Evolutionary conservation across 2,113 vertebrate species (phyloP), one percentile per base, ranked within the genome.

Genomic region (Sphaerodactylus townsendi): DNA sequence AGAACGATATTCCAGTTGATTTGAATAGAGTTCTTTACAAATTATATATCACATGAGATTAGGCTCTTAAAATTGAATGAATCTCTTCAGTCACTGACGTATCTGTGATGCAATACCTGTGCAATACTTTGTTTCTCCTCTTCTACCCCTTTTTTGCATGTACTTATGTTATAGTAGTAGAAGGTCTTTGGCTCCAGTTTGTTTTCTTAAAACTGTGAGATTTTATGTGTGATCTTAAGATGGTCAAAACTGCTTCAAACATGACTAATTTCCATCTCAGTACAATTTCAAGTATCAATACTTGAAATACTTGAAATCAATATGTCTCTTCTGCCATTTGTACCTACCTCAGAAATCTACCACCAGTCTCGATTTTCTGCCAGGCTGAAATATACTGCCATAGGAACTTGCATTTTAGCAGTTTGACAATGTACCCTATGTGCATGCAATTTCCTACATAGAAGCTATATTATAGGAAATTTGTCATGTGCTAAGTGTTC

Each of bases 1-100:
- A n/a, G n/a, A n/a, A n/a, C n/a, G n/a, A n/a, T n/a, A n/a, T n/a
- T n/a, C 78, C 89, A 89, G 77, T 92, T 90, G 83, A 65, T 82
- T 85, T 79, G 69, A 10, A 17, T 87, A 87, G 90, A 86, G 88
- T 39, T 91, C 68, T 89, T 85, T 87, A 88, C 92, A 90, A 90
- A 89, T 76, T 92, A 93, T 93, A 87, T 90, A 85, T 93, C 82
- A 91, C 64, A 62, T 50, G 72, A 94, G 86, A 93, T 88, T 84
- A 91, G 33, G 77, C 68, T 87, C 87, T n/a, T 89, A 88, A 84
- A 95, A 92, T 56, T 82, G 37, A 7, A 86, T 77, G 86, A 81
- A 65, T 93, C 79, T 92, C 79, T 93, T 88, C 85, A 82, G 90
- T 95, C 86, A 92, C 77, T 92, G 86, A 94, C 93, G 89, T 86